Evolutionary conservation across 2,113 vertebrate species (phyloP).

Genomic region (Piliocolobus tephrosceles): DNA sequence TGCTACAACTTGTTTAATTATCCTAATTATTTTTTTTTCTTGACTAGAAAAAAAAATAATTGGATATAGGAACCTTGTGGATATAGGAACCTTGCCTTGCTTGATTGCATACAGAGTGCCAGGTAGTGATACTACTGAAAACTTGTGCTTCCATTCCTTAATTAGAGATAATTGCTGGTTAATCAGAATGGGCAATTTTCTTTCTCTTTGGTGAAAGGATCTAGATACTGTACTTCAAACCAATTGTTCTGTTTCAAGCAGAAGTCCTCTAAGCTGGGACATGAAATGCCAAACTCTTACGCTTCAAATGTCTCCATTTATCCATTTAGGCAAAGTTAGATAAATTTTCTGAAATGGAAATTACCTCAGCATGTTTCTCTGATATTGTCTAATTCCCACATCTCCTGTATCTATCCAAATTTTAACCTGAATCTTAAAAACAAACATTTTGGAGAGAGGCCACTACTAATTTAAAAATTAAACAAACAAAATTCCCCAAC

Average conservation of each 20-base stretch:
- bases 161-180: not conserved
- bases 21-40: not conserved
- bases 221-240: not conserved
- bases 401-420: not conserved
- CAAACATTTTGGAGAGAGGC: not conserved
- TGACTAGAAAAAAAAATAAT: not conserved
- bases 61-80: not conserved
- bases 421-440: slow-evolving; percentile 11
- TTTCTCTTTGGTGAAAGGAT: slow-evolving; percentile 11
- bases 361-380: not conserved
- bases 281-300: not conserved
- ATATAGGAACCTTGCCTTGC: not conserved
- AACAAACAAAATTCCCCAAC: not conserved
- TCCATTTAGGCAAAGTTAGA: not conserved
- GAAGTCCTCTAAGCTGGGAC: slow-evolving; percentile 8
- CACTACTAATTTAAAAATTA: not conserved
- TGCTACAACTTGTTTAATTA: not conserved
- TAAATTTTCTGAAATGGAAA: slow-evolving; percentile 32
- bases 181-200: not conserved
- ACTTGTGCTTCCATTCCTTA: not conserved
- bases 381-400: not conserved
- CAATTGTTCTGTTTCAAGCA: not conserved
- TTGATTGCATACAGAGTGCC: not conserved
- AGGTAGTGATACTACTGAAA: not conserved
- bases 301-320: not conserved